These are phyloP conservation scores for Xerus inauris DNA, from an alignment of 2,113 vertebrate genomes.

Conservation along the genomic window DNA sequence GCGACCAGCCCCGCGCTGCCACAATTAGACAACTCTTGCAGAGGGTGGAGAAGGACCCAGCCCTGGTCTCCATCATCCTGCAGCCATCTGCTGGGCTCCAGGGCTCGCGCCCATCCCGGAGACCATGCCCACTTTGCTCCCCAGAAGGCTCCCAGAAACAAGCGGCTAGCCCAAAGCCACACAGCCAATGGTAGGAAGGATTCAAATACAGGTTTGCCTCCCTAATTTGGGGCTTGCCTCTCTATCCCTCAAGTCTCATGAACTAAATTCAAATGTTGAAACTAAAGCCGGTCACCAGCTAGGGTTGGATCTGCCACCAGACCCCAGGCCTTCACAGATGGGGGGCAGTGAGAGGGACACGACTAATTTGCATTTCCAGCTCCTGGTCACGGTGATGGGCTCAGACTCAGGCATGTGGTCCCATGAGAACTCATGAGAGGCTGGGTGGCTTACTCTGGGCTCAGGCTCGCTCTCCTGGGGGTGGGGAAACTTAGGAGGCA, in stretches of 20 bases:
- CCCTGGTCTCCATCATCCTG: background rate
- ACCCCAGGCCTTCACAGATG: background rate
- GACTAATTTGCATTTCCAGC: background rate
- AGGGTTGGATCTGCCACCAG: background rate
- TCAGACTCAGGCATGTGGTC: background rate
- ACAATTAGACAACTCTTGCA: too few species aligned
- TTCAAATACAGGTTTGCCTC: too few species aligned
- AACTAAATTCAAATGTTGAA: background rate
- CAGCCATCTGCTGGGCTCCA: rapidly evolving
- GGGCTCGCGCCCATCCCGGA: background rate
- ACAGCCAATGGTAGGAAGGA: background rate
- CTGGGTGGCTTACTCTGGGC: background rate
- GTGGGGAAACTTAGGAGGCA: background rate
- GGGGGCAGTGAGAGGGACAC: too few species aligned
- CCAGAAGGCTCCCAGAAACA: background rate
- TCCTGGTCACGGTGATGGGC: background rate
- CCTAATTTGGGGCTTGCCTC: background rate
- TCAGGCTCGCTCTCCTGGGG: background rate
- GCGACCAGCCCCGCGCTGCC: too few species aligned
- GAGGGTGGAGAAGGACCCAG: too few species aligned
- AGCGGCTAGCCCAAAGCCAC: background rate
- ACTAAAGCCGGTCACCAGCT: background rate
- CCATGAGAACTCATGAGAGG: background rate
- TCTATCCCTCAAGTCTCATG: background rate
- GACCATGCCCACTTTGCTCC: rapidly evolving